Percentiles rank a stretch among this genome's conserved stretches.
Conservation (phyloP, 1,140 invertebrate genomes). For the Zaprionus camerounensis region DNA sequence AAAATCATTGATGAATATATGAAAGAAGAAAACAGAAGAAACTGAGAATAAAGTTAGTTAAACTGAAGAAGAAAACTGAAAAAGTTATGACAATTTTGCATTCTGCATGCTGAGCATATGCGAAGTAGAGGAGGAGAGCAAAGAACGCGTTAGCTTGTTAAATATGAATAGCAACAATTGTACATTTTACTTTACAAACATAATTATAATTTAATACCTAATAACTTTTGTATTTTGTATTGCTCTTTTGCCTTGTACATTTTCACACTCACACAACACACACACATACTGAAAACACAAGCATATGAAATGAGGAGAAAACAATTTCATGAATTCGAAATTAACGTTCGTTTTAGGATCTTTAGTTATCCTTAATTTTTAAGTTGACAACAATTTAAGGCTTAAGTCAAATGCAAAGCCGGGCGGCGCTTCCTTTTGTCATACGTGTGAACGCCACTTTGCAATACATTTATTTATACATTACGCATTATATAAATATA, state of each 20-base stretch:
- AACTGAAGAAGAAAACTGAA: constrained; percentile 28
- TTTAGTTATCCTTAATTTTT: constrained; percentile 41
- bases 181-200: constrained; percentile 74
- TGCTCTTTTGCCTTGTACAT: constrained; percentile 80
- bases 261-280: constrained; percentile 54
- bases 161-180: constrained; percentile 76
- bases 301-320: constrained; percentile 29
- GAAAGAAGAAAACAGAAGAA: constrained; percentile 43
- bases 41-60: constrained; percentile 12
- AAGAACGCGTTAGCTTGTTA: constrained; percentile 76
- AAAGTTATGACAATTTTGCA: constrained; percentile 77
- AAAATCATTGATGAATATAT: constrained; percentile 62
- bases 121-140: constrained; percentile 30
- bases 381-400: constrained; percentile 75
- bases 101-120: constrained; percentile 55
- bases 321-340: constrained; percentile 42
- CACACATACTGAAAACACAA: constrained; percentile 17
- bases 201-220: constrained; percentile 71
- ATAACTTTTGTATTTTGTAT: constrained; percentile 64
- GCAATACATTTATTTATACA: constrained; percentile 78
- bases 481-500: constrained; percentile 40
- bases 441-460: constrained; percentile 63
- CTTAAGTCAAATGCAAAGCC: constrained; percentile 77
- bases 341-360: constrained; percentile 53
- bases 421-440: constrained; percentile 58